Percentiles rank a stretch among this genome's conserved stretches.
phyloP scores from a whole-genome alignment of 2,113 vertebrate genomes.

The Malurus cyaneus region DNA sequence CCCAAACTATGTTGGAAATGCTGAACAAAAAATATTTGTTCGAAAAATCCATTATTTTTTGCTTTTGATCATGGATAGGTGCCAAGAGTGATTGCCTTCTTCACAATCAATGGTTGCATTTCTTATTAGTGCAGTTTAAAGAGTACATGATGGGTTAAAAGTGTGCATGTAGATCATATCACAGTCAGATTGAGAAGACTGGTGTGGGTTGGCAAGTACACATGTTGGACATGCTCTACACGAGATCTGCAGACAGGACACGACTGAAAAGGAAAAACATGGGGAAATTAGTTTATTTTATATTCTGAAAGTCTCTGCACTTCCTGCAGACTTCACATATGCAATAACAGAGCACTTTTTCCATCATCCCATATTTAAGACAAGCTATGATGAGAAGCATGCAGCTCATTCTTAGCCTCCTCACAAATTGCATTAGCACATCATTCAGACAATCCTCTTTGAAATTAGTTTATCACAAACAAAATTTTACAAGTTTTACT shows the following conservation, averaged over 20 bases:
- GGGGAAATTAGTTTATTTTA: neutral
- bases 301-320: neutral
- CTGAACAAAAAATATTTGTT: neutral
- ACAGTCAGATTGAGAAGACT: conserved; percentile 91
- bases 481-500: neutral
- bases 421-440: accelerated
- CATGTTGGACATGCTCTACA: conserved; percentile 92
- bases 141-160: conserved; percentile 29
- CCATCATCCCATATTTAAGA: neutral
- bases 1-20: conserved; percentile 4
- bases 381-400: neutral
- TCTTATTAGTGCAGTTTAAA: conserved; percentile 60
- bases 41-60: neutral
- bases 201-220: conserved; percentile 95
- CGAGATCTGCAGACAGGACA: conserved; percentile 93
- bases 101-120: conserved; percentile 60
- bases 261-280: conserved; percentile 69
- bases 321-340: neutral
- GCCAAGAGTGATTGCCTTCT: conserved; percentile 29
- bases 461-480: neutral
- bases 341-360: neutral
- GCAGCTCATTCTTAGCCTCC: neutral
- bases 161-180: conserved; percentile 57
- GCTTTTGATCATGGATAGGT: conserved; percentile 27
- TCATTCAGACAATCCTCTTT: neutral